Base-by-base conservation (phyloP, 2,113 vertebrate species). In the Melanotaenia duboulayi region DNA sequence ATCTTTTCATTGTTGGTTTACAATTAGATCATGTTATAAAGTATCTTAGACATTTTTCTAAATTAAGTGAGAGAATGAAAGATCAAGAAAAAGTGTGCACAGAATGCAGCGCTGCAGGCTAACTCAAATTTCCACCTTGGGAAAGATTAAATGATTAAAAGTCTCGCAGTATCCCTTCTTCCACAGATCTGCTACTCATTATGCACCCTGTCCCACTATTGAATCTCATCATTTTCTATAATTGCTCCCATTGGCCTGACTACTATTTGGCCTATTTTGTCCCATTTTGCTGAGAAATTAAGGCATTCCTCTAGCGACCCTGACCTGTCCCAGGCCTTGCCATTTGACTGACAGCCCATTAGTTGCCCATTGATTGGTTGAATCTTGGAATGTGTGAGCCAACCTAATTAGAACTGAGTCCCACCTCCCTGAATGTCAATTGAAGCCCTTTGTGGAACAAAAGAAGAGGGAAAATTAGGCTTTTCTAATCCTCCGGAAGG, bases 311-410 rank as follows among this genome's bases (percentile, higher is more conserved):
- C 64, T 20, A 20, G 84, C 49, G 79, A 89, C 89, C 91, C 90
- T 90, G 90, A 92, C 83, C 90, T 57, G 87, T 89, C 76, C 86
- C 78, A 67, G 70, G 76, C 76, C 83, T 65, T 76, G 82, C 62
- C 40, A 42, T 76, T 83, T 91, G 91, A 92, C 78, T 83, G 91
- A 76, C 89, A 91, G 89, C 73, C 90, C 89, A 91, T 92, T 92
- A 91, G 86, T 60, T 2, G 56, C 3, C 37, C 85, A 92, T 90
- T 90, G 91, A 92, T 92, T 89, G 90, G 87, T 84, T 16, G 80
- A 64, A 82, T 87, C 80, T 76, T 7, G 83, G 74, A 71, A 80
- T 84, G 76, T 87, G 76, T 49, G 74, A 82, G 86, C 74, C 80
- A 77, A 79, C 74, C 82, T 91, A 87, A 91, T 91, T 85, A 90